Conservation (phyloP, 2,797 vertebrate species). For the Ptychadena robeensis region DNA sequence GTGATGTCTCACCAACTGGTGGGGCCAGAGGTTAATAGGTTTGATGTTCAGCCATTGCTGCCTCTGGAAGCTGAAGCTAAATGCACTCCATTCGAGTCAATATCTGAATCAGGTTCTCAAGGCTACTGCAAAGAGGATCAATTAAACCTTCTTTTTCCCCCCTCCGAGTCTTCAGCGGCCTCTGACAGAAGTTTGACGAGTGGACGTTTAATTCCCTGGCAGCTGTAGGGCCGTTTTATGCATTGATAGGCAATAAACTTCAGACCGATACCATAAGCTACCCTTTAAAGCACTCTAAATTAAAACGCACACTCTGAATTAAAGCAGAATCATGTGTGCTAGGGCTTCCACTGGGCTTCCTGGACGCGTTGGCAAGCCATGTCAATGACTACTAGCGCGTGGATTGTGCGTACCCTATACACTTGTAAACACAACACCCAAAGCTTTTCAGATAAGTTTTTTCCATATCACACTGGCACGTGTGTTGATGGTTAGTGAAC, state of each 20-base stretch:
- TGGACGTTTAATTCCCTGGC: constrained; percentile 63
- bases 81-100: constrained; percentile 77
- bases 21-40: constrained; percentile 94
- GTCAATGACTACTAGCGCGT: too few species aligned
- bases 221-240: constrained; percentile 26
- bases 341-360: too few species aligned
- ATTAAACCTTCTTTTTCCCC: constrained; percentile 70
- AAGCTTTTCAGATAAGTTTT: too few species aligned
- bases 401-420: too few species aligned
- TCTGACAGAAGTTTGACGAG: constrained; percentile 76
- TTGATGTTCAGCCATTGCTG: constrained; percentile 79
- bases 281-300: background rate
- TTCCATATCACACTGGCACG: too few species aligned
- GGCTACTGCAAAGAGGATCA: constrained; percentile 81
- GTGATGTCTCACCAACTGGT: constrained; percentile 87
- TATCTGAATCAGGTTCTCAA: constrained; percentile 84
- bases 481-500: too few species aligned
- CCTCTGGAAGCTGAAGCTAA: constrained; percentile 76
- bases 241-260: constrained; percentile 34
- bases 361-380: too few species aligned
- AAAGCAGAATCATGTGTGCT: background rate
- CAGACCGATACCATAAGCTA: background rate
- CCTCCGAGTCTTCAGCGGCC: constrained; percentile 63
- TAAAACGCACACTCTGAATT: background rate
- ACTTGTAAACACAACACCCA: too few species aligned